Percentiles rank a stretch among this genome's conserved stretches.
These are phyloP conservation scores for Phrynocephalus forsythii DNA, from an alignment of 2,797 vertebrate species.

Conservation along the genomic window DNA sequence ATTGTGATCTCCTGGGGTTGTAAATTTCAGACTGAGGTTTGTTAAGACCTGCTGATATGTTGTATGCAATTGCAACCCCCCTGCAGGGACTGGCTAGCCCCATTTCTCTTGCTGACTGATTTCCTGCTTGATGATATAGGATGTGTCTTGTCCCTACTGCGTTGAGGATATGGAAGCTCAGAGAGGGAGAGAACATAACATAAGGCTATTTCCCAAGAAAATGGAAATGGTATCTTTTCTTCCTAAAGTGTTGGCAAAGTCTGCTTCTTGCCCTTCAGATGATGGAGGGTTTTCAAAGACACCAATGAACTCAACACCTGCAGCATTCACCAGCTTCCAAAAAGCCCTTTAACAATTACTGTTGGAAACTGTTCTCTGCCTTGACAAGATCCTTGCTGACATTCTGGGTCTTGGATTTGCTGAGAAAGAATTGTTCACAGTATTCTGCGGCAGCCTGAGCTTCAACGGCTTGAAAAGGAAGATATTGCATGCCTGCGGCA, in stretches of 20 bases:
- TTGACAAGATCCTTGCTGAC: rapidly evolving
- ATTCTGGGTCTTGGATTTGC: background rate
- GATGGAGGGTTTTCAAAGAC: background rate
- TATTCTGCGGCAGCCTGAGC: background rate
- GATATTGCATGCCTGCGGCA: too few relatives aligned
- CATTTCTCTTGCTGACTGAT: constrained; percentile 10
- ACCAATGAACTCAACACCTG: background rate
- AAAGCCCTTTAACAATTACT: background rate
- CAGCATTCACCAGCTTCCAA: background rate
- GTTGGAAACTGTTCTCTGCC: background rate
- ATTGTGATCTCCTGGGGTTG: background rate
- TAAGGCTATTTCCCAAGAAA: background rate
- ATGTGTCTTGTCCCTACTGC: background rate
- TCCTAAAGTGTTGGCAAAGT: background rate
- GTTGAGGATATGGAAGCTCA: background rate
- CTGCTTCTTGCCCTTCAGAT: background rate
- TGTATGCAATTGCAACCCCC: background rate
- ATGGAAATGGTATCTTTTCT: background rate
- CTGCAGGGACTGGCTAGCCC: background rate
- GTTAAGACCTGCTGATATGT: background rate
- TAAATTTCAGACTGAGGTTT: background rate
- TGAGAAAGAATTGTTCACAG: background rate
- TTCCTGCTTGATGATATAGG: background rate
- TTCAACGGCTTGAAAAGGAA: too few relatives aligned
- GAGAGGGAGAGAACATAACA: background rate